A percentile compares a stretch with the other conserved stretches of the same genome.
phyloP scores from a whole-genome alignment of 2,113 vertebrate species.

The Bubo bubo region DNA sequence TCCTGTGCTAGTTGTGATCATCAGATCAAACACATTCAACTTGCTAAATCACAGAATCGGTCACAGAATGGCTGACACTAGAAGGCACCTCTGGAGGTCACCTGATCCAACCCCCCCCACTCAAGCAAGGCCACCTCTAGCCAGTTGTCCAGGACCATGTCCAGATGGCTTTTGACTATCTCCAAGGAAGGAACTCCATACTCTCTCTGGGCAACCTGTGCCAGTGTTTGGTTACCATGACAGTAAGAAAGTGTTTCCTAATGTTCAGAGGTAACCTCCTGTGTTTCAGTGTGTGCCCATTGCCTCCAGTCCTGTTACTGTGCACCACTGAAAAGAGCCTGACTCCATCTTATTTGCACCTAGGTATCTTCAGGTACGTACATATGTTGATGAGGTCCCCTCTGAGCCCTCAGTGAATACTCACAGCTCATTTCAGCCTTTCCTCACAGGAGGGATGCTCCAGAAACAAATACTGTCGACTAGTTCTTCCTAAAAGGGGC shows the following conservation, averaged over 20 bases:
- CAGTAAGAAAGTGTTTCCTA: not conserved
- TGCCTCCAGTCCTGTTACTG: not conserved
- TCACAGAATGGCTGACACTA: not conserved
- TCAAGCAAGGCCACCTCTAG: not conserved
- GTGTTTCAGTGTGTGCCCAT: not conserved
- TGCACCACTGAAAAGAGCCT: not conserved
- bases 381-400: too few species aligned
- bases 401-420: not conserved
- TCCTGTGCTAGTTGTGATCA: not conserved
- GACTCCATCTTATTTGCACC: not conserved
- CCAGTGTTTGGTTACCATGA: fast-evolving
- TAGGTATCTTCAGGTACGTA: not conserved
- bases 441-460: not conserved
- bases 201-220: not conserved
- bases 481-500: not conserved
- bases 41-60: not conserved
- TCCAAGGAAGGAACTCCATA: not conserved
- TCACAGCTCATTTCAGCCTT: not conserved
- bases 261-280: not conserved
- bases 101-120: fast-evolving
- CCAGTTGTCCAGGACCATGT: fast-evolving
- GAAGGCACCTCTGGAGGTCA: not conserved
- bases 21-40: not conserved
- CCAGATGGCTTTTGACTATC: not conserved
- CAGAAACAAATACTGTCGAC: not conserved